A percentile compares a stretch with the other conserved stretches of the same genome.
These are phyloP conservation scores for Aplochiton taeniatus DNA, from an alignment of 2,797 vertebrate species.

Conservation along the genomic window DNA sequence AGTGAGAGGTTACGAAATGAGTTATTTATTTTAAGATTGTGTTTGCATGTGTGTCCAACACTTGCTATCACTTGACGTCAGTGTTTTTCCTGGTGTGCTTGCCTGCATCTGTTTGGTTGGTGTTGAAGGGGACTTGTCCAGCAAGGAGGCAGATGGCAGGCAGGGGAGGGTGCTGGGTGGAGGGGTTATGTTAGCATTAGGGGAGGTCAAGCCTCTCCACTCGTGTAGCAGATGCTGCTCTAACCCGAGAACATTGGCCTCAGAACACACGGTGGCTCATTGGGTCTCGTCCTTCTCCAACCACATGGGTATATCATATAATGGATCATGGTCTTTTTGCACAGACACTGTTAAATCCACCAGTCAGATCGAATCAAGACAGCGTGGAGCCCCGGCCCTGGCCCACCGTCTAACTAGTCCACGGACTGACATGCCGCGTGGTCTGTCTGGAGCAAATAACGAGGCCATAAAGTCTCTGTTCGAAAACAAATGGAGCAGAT, in stretches of 20 bases:
- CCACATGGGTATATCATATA: no score
- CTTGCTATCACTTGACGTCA: not conserved
- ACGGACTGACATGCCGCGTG: no score
- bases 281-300: no score
- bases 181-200: not conserved
- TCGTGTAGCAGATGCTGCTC: constrained; percentile 68
- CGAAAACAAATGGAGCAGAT: no score
- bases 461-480: no score
- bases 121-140: constrained; percentile 59
- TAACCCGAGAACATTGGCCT: constrained; percentile 57
- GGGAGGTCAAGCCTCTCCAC: constrained; percentile 56
- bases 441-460: no score
- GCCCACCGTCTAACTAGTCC: no score
- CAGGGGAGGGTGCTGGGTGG: constrained; percentile 48
- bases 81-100: not conserved
- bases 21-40: constrained; percentile 21
- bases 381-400: no score
- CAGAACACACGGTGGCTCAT: constrained; percentile 8
- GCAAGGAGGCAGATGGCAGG: constrained; percentile 59
- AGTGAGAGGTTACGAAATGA: no score
- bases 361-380: no score
- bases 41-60: not conserved
- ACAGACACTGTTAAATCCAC: no score
- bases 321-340: no score
- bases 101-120: not conserved